Evolutionary conservation across 92 coral and sea anemone species (phyloP), one percentile per base, ranked within the genome.

Genomic region (Bergia puertoricense): DNA sequence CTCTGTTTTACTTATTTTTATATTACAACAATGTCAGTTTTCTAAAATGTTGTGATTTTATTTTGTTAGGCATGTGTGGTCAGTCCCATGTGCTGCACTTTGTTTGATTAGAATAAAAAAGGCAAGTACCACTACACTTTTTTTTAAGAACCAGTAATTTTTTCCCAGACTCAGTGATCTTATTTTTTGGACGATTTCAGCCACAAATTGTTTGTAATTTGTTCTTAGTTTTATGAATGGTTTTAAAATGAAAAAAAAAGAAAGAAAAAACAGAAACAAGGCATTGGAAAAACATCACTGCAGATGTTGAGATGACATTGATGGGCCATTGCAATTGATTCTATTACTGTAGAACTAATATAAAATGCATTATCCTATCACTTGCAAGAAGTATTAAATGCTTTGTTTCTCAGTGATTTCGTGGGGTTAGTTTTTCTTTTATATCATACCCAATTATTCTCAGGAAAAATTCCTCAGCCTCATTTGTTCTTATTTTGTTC

Each of bases 61-160:
- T 72, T 72, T 72, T 72, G 76, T 72, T 72, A 72, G 76, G 76
- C 74, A 72, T 72, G 5, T 30, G 30, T 30, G 30, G 30, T 71
- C 76, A 71, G 30, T 42, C 73, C 36, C 76, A 72, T 72, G 76
- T 72, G 76, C 76, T 72, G 2, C 76, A 72, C 76, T 72, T 72
- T 72, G 0, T 72, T 72, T 72, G 76, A 71, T 72, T 72, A 72
- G 76, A 13, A 72, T 72, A 68, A 72, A 72, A 30, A 72, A 72
- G 76, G 76, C 76, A 72, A 72, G 76, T 72, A 72, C 40, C 76
- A 72, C 43, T 72, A 72, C 76, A 72, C 46, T 43, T 43, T 43
- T 43, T 43, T 43, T 43, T 43, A 43, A 43, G 46, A 72, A 72
- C 76, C 76, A 72, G 76, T 4, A 3, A 23, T 72, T 72, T 72